A percentile compares a stretch with the other conserved stretches of the same genome.
Conservation (phyloP, 2,888 invertebrate species). For the Odontothrips loti region DNA sequence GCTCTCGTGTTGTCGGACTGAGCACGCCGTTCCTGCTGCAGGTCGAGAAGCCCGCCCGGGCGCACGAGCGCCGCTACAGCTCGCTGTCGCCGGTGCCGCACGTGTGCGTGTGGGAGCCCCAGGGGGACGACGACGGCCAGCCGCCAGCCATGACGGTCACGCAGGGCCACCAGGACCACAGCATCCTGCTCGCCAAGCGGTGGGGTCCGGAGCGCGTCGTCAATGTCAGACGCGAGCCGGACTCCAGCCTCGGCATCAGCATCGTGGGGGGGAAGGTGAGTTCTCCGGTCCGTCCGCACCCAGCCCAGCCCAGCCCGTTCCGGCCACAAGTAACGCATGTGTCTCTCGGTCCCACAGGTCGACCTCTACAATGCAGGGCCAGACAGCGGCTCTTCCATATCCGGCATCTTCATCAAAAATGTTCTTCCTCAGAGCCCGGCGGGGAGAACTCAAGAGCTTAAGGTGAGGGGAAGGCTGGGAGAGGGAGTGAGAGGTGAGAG, state of each 20-base stretch:
- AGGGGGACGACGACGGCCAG: constrained; percentile 40
- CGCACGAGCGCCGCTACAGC: constrained; percentile 15
- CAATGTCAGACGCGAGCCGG: constrained; percentile 64
- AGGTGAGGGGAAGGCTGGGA: constrained; percentile 54
- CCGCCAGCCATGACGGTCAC: constrained; percentile 51
- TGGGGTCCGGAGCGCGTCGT: constrained; percentile 82
- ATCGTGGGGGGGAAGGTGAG: constrained; percentile 92
- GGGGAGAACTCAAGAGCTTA: constrained; percentile 78
- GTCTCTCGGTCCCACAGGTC: constrained; percentile 51
- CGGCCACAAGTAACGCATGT: neutral
- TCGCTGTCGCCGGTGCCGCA: constrained; percentile 1
- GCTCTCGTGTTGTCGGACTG: no score
- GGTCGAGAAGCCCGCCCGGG: constrained; percentile 1
- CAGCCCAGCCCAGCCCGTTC: neutral
- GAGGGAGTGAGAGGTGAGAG: no score
- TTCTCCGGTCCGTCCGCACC: neutral
- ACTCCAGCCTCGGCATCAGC: constrained; percentile 88
- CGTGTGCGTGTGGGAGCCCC: constrained; percentile 15
- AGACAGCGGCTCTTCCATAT: constrained; percentile 66
- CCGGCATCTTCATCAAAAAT: constrained; percentile 97
- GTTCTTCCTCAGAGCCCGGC: constrained; percentile 93
- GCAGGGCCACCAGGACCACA: constrained; percentile 43
- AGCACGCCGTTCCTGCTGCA: neutral
- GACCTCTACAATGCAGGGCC: constrained; percentile 67
- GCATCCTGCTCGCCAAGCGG: constrained; percentile 59